Base-by-base conservation (phyloP, 2,888 invertebrate genomes). In the Octonoba sinensis region DNA sequence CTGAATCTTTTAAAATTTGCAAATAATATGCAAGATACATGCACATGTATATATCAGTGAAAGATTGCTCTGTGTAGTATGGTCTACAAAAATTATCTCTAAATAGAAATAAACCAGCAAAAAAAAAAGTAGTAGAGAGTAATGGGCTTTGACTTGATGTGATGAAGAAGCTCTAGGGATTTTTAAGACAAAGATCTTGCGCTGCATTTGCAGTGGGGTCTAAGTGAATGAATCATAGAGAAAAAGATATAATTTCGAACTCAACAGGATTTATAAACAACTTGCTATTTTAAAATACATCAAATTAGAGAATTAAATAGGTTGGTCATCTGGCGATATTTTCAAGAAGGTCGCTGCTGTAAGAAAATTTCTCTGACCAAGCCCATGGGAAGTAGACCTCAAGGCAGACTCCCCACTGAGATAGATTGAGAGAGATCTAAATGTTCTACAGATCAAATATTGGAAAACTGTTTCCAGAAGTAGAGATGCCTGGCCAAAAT, bases 201-300 rank as follows among this genome's bases (percentile, higher is more conserved):
- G n/a, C 4, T 16, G 54, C 16, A 54, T 12, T 12, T 16, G 16
- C 18, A 16, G 54, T 12, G 54, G 54, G 16, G 54, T 54, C 16
- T 18, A 54, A 54, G 16, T 54, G 54, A 54, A 54, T 54, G 54
- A 18, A 12, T 16, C 16, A 54, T 54, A 54, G 11, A 54, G 54
- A 54, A n/a, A n/a, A n/a, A 54, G 54, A 54, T 54, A 8, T 54
- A 54, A 54, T 16, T 54, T 54, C 16, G 54, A 54, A 54, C 16
- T 54, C 18, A n/a, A 54, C 54, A 54, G n/a, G 54, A 54, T 54
- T 16, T 54, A 54, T 6, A 54, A 54, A 54, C n/a, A n/a, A 54
- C 8, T 18, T 16, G n/a, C 6, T 12, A 16, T 16, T 12, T 6
- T 16, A 54, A 54, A 54, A 54, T 6, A n/a, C 18, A 12, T 54